These are phyloP conservation scores for Xestoiulus laeticollis DNA, from an alignment of 2,888 invertebrate species.

Conservation along the genomic window DNA sequence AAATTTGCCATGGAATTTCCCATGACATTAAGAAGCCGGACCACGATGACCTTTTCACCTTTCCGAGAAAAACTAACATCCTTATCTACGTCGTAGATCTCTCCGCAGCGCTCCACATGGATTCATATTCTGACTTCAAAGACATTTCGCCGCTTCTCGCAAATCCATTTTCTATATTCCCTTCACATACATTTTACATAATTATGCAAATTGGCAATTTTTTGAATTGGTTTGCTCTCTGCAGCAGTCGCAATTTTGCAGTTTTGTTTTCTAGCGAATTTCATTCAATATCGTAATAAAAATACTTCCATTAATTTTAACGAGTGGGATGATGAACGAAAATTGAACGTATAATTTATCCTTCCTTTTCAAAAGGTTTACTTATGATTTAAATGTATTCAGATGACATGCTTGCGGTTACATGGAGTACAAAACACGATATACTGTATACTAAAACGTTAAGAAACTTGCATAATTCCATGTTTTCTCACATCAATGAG, in stretches of 20 bases:
- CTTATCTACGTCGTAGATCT: background rate
- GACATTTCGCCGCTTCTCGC: constrained; percentile 11
- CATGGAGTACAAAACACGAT: background rate
- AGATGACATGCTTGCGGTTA: background rate
- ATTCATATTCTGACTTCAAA: constrained; percentile 14
- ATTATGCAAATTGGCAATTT: constrained; percentile 24
- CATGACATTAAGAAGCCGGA: background rate
- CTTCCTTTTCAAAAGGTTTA: background rate
- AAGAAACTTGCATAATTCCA: too few relatives aligned
- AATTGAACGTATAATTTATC: background rate
- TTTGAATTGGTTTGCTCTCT: background rate
- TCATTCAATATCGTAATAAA: background rate
- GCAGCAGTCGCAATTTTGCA: background rate
- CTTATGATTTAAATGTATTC: too few relatives aligned
- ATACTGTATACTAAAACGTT: too few relatives aligned
- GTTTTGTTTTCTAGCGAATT: background rate
- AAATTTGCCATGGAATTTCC: background rate
- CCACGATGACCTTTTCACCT: constrained; percentile 24
- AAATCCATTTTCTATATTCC: constrained; percentile 28
- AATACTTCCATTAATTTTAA: background rate
- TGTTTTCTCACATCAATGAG: too few relatives aligned
- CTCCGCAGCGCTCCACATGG: background rate
- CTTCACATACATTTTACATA: background rate
- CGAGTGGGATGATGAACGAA: constrained; percentile 4
- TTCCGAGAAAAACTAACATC: background rate